Percentiles rank a stretch among this genome's conserved stretches.
Evolutionary conservation across 23 tunicate species (phyloP).

Genomic region (Diplosoma virens): DNA sequence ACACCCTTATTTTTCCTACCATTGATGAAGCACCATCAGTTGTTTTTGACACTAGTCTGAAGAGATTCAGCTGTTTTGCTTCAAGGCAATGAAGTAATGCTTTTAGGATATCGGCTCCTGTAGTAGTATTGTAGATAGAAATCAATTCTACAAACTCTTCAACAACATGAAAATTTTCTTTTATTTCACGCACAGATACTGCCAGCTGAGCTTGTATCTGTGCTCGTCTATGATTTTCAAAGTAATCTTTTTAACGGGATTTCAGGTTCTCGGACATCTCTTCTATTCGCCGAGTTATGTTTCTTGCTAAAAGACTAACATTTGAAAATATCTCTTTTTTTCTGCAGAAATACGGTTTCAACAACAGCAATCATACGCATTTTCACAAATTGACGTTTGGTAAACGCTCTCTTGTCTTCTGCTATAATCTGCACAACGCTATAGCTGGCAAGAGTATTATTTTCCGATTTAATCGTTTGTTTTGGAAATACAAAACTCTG

Average conservation of each 20-base stretch:
- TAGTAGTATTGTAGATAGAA: conserved; percentile 66
- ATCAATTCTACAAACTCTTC: conserved; percentile 65
- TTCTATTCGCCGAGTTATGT: conserved; percentile 72
- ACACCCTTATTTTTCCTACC: conserved; percentile 52
- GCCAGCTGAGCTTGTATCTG: conserved; percentile 44
- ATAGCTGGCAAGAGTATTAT: conserved; percentile 60
- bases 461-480: conserved; percentile 33
- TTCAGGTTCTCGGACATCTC: conserved; percentile 73
- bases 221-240: conserved; percentile 59
- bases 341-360: conserved; percentile 62
- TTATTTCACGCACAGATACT: conserved; percentile 54
- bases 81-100: conserved; percentile 59
- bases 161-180: conserved; percentile 61
- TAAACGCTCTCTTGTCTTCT: conserved; percentile 70
- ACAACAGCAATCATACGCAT: conserved; percentile 72
- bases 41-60: conserved; percentile 46
- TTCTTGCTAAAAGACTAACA: conserved; percentile 73
- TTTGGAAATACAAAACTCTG: conserved; percentile 28
- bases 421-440: conserved; percentile 73
- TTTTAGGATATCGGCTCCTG: conserved; percentile 73
- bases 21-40: conserved; percentile 56
- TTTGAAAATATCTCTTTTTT: conserved; percentile 51
- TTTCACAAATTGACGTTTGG: conserved; percentile 77
- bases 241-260: conserved; percentile 51
- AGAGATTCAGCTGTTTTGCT: conserved; percentile 47